Conservation (phyloP, 2,797 vertebrate species). For the Pantherophis alleghaniensis region DNA sequence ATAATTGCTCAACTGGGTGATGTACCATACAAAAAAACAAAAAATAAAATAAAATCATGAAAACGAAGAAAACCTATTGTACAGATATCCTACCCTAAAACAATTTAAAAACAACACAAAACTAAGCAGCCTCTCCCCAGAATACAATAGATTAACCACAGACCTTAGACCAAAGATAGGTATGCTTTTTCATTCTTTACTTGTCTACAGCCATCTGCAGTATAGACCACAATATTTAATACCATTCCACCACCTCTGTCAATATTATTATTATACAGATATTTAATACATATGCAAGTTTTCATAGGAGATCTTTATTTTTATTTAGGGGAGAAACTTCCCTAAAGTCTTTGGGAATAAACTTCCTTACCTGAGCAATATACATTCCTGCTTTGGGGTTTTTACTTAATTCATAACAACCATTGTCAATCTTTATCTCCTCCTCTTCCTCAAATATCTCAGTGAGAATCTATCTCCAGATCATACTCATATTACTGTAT, state of each 20-base stretch:
- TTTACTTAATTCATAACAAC: slow-evolving; percentile 35
- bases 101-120: not conserved
- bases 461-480: not conserved
- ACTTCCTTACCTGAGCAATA: slow-evolving; percentile 46
- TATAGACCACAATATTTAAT: not conserved
- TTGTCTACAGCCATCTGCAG: not conserved
- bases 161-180: not conserved
- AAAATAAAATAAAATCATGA: not conserved
- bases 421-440: slow-evolving; percentile 7
- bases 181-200: not conserved
- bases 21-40: not conserved
- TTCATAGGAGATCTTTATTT: slow-evolving; percentile 45
- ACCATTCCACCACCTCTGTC: not conserved
- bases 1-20: not conserved
- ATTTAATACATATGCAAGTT: slow-evolving; percentile 34
- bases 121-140: not conserved
- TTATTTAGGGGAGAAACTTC: slow-evolving; percentile 26
- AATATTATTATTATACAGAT: not conserved
- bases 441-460: slow-evolving; percentile 21
- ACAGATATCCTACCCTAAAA: not conserved
- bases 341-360: slow-evolving; percentile 43
- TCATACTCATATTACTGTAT: slow-evolving; percentile 29
- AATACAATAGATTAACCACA: not conserved
- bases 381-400: slow-evolving; percentile 5
- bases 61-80: not conserved